Base-by-base conservation (phyloP, 2,113 vertebrate genomes). In the Bubo scandiacus region DNA sequence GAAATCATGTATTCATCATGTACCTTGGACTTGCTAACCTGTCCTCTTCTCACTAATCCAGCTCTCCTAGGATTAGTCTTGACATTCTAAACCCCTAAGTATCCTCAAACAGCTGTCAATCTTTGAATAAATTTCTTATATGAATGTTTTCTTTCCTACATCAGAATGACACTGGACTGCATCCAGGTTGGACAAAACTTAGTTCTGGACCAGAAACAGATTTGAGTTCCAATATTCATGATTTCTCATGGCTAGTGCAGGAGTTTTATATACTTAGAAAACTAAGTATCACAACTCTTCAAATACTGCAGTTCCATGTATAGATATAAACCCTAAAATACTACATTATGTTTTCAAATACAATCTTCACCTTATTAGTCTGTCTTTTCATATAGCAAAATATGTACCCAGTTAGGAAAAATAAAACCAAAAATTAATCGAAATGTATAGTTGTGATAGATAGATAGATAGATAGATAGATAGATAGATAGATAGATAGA, bases 1-100 rank as follows among this genome's bases (percentile, higher is more conserved):
- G 45, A 89, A 91, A 40, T 36, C 0, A 0, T 57, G 18, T 27
- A 58, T 70, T 72, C 10, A 11, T 66, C 23, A 47, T 1, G 1
- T 36, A 52, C 26, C 12, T 73, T 91, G 26, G 27, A 81, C 19
- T 45, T 77, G 22, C 7, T 85, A 86, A 54, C 25, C 27, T 71
- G 26, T 58, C 21, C 19, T 83, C 16, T 32, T 3, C 15, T 84
- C 11, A 36, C 8, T 58, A 63, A 38, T 58, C 4, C 61, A 71
- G 3, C 15, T 84, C 71, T 62, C 25, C 21, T 67, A 54, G 20
- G 22, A 67, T 78, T 93, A 1, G 4, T 82, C 74, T 79, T 90
- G 43, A 68, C 13, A 32, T 78, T 77, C 27, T 42, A 34, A 58
- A 10, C 9, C 29, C 36, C 10, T 47, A 70, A 66, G 22, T 65